Evolutionary conservation across 2,888 invertebrate genomes (phyloP), one percentile per base, ranked within the genome.

Genomic region (Urechis unicinctus): DNA sequence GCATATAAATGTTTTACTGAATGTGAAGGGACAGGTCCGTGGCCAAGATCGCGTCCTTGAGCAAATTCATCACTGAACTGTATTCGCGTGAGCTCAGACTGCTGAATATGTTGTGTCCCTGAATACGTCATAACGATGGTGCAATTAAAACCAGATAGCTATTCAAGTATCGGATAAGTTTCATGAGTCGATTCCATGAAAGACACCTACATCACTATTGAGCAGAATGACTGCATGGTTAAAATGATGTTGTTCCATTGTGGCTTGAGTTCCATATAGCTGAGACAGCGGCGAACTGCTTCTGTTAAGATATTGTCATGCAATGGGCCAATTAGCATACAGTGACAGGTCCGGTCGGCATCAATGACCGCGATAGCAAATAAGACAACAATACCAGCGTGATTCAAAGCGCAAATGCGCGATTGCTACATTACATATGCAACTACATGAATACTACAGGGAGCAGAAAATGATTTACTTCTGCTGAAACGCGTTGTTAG

Each of bases 21-120:
- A 82, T 79, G 64, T 82, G 82, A 17, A 79, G 72, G 36, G 80
- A 80, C 30, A 82, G 74, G 66, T 82, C 82, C 9, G 82, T 82
- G 13, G 82, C 81, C 30, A 82, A 68, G 53, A 82, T 82, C 57
- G 81, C 79, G 48, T 80, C 78, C 62, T 81, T 82, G 49, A 82
- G 68, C n/a, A 81, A 69, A 55, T 79, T 80, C 76, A 82, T 81
- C 22, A 82, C 80, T 42, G 73, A 71, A 22, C 78, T 75, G 68
- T 81, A 82, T 56, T 80, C 78, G 30, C 79, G 80, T 1, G 81
- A 77, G 17, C 78, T 74, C 47, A 82, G 68, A 52, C 78, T 79
- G 29, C 78, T 74, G 67, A 82, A 81, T 47, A 82, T 79, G 64
- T 82, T 82, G 66, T 81, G 79, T 57, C 79, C 79, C 81, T 81